phyloP scores from a whole-genome alignment of 2,113 vertebrate genomes.

The Dromas ardeola region DNA sequence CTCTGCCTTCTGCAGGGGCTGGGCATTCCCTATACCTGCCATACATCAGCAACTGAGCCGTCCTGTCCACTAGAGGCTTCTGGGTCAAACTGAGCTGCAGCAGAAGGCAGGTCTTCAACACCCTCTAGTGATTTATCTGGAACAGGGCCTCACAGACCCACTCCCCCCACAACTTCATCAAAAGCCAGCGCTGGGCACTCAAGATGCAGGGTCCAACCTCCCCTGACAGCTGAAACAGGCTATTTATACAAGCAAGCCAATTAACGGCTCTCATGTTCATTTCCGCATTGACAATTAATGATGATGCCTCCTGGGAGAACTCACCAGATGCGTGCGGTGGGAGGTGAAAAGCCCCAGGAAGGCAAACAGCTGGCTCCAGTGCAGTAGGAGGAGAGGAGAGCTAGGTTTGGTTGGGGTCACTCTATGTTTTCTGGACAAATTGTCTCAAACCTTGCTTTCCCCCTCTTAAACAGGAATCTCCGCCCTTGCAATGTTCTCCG shows the following conservation, averaged over 20 bases:
- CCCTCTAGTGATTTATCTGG: not conserved
- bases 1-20: not conserved
- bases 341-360: not conserved
- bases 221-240: not conserved
- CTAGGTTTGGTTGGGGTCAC: not conserved
- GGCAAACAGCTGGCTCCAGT: not conserved
- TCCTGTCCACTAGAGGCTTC: not conserved
- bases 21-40: not conserved
- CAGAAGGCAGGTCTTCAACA: not conserved
- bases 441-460: not conserved
- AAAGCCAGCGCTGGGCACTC: not conserved
- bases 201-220: not conserved
- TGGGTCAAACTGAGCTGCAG: not conserved
- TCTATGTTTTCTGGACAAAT: not conserved
- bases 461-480: not conserved
- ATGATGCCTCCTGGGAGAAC: slow-evolving; percentile 11
- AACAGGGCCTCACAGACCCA: not conserved
- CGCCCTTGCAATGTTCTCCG: not conserved
- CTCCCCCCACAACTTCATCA: not conserved
- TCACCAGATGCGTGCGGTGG: not conserved
- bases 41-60: not conserved
- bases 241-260: slow-evolving; percentile 18
- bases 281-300: not conserved
- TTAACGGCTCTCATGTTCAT: not conserved
- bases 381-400: not conserved